phyloP scores from a whole-genome alignment of 2,113 vertebrate genomes.

The Ammodytes dubius region DNA sequence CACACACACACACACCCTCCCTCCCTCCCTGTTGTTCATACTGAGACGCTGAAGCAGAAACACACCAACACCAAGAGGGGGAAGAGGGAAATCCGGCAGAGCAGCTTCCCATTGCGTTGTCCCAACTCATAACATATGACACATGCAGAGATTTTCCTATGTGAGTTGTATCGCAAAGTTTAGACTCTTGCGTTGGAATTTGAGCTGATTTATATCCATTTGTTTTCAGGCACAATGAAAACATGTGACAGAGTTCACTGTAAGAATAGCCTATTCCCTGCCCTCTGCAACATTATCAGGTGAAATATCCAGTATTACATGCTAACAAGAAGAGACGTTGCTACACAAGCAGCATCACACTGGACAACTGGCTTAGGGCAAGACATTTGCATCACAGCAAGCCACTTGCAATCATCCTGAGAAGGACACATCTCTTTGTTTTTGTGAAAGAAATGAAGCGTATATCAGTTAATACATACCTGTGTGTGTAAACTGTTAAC shows the following conservation, averaged over 20 bases:
- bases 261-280: constrained; percentile 33
- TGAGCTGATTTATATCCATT: constrained; percentile 26
- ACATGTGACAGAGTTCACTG: constrained; percentile 15
- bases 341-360: constrained; percentile 39
- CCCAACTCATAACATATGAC: constrained; percentile 46
- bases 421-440: constrained; percentile 41
- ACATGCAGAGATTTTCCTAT: constrained; percentile 21
- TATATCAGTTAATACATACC: constrained; percentile 19
- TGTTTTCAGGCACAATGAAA: constrained; percentile 15
- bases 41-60: constrained; percentile 58
- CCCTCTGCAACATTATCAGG: constrained; percentile 47
- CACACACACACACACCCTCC: neutral
- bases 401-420: constrained; percentile 50
- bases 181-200: constrained; percentile 3
- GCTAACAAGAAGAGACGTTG: constrained; percentile 54
- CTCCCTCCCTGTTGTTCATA: constrained; percentile 44
- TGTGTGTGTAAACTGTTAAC: neutral
- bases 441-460: constrained; percentile 24
- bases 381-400: constrained; percentile 73
- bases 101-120: constrained; percentile 38
- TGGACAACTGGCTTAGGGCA: constrained; percentile 67
- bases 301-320: constrained; percentile 31
- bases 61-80: constrained; percentile 46
- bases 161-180: constrained; percentile 2
- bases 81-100: constrained; percentile 41